phyloP scores from a whole-genome alignment of 2,113 vertebrate genomes.

The Stictonetta naevosa region DNA sequence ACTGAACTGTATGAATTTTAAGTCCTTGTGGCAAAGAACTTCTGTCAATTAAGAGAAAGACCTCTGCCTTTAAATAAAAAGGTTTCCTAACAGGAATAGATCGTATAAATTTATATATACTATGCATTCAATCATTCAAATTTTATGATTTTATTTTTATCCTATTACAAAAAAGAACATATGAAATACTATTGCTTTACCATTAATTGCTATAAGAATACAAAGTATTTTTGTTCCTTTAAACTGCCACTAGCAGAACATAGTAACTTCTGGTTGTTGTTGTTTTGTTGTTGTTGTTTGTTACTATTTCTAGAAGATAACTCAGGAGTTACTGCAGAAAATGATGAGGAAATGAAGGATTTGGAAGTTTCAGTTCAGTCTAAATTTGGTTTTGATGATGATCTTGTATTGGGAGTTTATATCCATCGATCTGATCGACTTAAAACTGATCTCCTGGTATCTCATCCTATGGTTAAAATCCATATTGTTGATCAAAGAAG shows the following conservation, averaged over 20 bases:
- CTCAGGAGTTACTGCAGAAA: constrained; percentile 32
- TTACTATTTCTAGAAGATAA: constrained; percentile 69
- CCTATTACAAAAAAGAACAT: not conserved
- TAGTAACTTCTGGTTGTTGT: not conserved
- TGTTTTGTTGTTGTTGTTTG: not conserved
- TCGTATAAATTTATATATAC: not conserved
- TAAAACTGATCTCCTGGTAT: constrained; percentile 87
- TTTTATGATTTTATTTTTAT: not conserved
- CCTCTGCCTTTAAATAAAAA: not conserved
- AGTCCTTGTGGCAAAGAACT: not conserved
- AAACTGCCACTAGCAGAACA: not conserved
- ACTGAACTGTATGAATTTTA: not conserved
- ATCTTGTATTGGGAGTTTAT: constrained; percentile 89
- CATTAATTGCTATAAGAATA: not conserved
- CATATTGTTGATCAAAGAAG: constrained; percentile 89
- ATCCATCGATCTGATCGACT: constrained; percentile 90
- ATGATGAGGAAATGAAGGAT: constrained; percentile 64
- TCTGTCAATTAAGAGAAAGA: not conserved
- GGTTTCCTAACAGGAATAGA: not conserved
- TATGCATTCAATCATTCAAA: not conserved
- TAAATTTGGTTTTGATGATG: constrained; percentile 78
- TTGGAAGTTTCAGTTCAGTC: constrained; percentile 63
- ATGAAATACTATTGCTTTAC: not conserved
- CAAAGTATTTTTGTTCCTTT: not conserved
- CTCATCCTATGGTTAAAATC: constrained; percentile 94